Conservation (phyloP, 2,888 invertebrate species). For the Panzeria rudis region DNA sequence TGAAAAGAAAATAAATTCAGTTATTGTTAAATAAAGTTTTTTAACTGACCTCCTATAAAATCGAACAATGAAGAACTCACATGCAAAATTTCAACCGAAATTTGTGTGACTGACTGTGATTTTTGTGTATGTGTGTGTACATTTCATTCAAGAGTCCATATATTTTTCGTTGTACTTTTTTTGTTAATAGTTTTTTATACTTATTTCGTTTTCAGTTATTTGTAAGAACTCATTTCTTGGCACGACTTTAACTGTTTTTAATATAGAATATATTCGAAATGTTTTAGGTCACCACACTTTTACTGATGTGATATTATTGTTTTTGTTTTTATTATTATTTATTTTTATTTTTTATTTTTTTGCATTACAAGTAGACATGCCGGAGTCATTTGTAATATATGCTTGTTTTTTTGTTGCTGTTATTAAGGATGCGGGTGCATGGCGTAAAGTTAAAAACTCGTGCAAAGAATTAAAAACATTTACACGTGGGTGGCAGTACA, state of each 20-base stretch:
- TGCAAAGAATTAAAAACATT: neutral
- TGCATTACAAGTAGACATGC: constrained; percentile 57
- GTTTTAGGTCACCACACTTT: constrained; percentile 70
- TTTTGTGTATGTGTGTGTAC: neutral
- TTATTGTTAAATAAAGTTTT: too few relatives aligned
- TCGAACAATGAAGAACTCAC: too few relatives aligned
- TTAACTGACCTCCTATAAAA: too few relatives aligned
- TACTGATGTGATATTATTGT: constrained; percentile 25
- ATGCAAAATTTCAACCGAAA: neutral
- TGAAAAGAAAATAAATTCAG: too few relatives aligned
- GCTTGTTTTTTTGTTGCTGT: neutral
- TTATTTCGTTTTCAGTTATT: neutral
- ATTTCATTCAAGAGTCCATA: constrained; percentile 60
- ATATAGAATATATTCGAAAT: constrained; percentile 39
- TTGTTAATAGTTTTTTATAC: constrained; percentile 12
- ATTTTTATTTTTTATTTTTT: constrained; percentile 2
- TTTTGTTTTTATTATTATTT: neutral
- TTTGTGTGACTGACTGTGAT: neutral
- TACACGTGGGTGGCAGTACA: constrained; percentile 19
- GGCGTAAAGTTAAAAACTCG: neutral
- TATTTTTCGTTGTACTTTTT: constrained; percentile 34
- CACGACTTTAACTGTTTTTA: constrained; percentile 29
- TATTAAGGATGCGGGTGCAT: neutral
- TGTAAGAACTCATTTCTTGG: constrained; percentile 9
- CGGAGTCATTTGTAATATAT: constrained; percentile 58